These are phyloP conservation scores for Tenthredo mesomela DNA, from an alignment of 2,888 invertebrate genomes.

Conservation along the genomic window DNA sequence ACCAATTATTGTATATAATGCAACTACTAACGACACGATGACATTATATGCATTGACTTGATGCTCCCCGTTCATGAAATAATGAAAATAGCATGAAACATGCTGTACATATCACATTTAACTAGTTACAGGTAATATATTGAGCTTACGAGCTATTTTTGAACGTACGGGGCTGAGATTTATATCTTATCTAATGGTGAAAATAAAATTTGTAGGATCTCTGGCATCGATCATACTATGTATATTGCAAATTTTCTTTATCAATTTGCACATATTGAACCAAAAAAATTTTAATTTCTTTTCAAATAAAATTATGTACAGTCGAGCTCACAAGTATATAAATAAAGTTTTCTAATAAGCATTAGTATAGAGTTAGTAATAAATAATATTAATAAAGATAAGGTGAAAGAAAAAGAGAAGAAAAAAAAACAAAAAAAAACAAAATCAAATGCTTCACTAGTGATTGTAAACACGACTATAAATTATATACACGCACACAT, in stretches of 20 bases:
- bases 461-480: slow-evolving; percentile 15
- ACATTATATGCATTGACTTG: slow-evolving; percentile 24
- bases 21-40: neutral
- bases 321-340: neutral
- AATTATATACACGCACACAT: neutral
- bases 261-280: neutral
- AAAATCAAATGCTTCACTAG: neutral
- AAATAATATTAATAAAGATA: neutral
- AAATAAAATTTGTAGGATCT: neutral
- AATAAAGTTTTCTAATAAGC: neutral
- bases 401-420: neutral
- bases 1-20: neutral
- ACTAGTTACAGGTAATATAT: slow-evolving; percentile 2
- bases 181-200: neutral
- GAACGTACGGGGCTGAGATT: slow-evolving; percentile 5
- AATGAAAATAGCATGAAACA: slow-evolving; percentile 10
- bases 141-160: slow-evolving; percentile 30
- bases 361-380: neutral
- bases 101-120: slow-evolving; percentile 42
- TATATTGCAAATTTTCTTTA: neutral
- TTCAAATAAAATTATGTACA: neutral
- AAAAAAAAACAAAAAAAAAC: neutral
- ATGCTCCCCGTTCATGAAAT: neutral
- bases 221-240: neutral
- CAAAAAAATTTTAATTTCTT: neutral